phyloP scores from a whole-genome alignment of 2,888 invertebrate genomes.

The Clitarchus hookeri region DNA sequence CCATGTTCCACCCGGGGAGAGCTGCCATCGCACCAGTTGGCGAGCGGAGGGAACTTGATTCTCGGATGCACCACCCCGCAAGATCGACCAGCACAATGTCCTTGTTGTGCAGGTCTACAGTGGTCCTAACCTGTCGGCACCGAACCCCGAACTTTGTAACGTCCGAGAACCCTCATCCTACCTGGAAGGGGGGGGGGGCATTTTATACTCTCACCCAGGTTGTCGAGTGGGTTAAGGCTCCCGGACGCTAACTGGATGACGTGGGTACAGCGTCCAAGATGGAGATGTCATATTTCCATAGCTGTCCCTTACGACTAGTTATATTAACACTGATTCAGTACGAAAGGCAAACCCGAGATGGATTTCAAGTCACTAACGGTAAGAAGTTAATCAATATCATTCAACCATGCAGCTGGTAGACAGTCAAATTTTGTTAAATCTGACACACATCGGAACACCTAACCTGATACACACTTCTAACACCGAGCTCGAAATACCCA shows the following conservation, averaged over 20 bases:
- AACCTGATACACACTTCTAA: too few species aligned
- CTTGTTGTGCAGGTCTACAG: neutral
- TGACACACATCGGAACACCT: too few species aligned
- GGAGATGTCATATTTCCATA: neutral
- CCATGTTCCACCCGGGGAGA: neutral
- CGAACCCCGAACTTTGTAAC: neutral
- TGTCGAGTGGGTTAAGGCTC: neutral
- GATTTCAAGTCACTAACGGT: too few species aligned
- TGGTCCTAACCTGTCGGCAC: neutral
- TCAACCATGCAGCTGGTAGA: too few species aligned
- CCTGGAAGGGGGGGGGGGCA: too few species aligned
- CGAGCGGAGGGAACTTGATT: constrained; percentile 14
- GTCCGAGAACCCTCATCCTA: too few species aligned
- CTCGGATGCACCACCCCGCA: neutral
- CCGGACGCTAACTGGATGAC: neutral
- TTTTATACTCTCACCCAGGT: neutral
- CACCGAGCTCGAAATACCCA: too few species aligned
- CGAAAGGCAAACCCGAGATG: too few species aligned
- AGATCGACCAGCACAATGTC: neutral
- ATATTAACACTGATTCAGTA: neutral
- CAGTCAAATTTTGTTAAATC: too few species aligned
- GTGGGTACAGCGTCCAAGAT: neutral
- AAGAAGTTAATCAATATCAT: too few species aligned
- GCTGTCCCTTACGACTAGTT: neutral
- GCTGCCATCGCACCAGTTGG: constrained; percentile 14